Base-by-base conservation (phyloP, 2,113 vertebrate species). In the Hyaena hyaena region DNA sequence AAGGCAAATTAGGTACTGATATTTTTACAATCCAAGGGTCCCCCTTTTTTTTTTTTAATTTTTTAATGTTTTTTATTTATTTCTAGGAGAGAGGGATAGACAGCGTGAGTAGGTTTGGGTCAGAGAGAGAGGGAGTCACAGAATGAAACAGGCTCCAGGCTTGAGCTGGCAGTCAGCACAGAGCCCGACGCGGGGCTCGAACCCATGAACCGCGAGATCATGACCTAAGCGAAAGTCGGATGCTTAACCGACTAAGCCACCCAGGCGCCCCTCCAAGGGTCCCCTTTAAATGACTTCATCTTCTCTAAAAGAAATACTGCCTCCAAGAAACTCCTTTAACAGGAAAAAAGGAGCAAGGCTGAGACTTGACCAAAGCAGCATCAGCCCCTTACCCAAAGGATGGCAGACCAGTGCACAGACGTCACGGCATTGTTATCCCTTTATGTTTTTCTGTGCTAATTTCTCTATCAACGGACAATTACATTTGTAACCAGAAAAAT, bases 321-420 rank as follows among this genome's bases (percentile, higher is more conserved):
- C 66, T 82, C 85, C 89, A 73, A 65, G 80, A 55, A 96, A 92
- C 50, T 79, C 80, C 87, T 94, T 90, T 61, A 85, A 94, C 94
- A 96, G 80, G 87, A 96, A 94, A 89, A 77, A 95, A 89, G 45
- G 39, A 94, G 50, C 2, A 79, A 73, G 45, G 86, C 5, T 15
- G 65, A 84, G 31, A 95, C 83, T 53, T 55, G 69, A 63, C 21
- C 9, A 69, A 83, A 73, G n/a, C 4, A 10, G 39, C 87, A 79
- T 84, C 23, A 80, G 26, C 28, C 50, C 83, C 84, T 50, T 26
- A 87, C 21, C 24, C 24, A 48, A 65, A 65, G 55, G 58, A 85
- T 0, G 17, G 10, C 17, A 93, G 71, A 31, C 65, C 19, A 24
- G 58, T 43, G 58, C 45, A 26, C 50, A 3, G 8, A 33, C 35